These are phyloP conservation scores for Scomber colias DNA, from an alignment of 2,113 vertebrate genomes.

Conservation along the genomic window DNA sequence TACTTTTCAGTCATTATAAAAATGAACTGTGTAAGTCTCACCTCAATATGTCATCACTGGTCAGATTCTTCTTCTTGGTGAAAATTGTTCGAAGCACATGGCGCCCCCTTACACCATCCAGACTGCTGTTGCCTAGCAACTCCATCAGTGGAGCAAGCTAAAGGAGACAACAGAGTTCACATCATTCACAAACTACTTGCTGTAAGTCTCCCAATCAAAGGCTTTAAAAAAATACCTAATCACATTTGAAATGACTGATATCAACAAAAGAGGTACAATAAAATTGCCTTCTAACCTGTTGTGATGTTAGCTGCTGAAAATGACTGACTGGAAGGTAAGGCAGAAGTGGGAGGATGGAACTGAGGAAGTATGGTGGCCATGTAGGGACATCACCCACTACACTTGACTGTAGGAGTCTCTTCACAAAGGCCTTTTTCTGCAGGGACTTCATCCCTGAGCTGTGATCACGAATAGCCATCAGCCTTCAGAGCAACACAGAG, in stretches of 20 bases:
- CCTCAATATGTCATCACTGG: conserved; percentile 84
- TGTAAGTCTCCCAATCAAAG: background rate
- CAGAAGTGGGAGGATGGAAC: conserved; percentile 86
- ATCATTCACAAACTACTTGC: background rate
- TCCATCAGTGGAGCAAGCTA: conserved; percentile 86
- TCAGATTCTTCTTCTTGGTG: conserved; percentile 83
- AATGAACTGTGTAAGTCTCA: conserved; percentile 48
- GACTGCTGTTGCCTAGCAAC: conserved; percentile 86
- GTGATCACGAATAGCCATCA: conserved; percentile 89
- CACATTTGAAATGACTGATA: background rate
- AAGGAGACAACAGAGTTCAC: background rate
- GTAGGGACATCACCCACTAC: conserved; percentile 87
- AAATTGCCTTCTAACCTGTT: conserved; percentile 83
- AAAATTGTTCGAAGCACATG: conserved; percentile 88
- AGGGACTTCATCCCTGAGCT: conserved; percentile 88
- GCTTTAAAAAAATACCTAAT: background rate
- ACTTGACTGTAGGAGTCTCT: conserved; percentile 88
- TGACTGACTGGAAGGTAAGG: conserved; percentile 89
- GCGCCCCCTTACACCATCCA: conserved; percentile 88
- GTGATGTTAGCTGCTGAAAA: conserved; percentile 89
- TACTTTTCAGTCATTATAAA: background rate
- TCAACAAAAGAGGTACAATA: background rate
- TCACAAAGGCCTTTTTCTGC: conserved; percentile 92
- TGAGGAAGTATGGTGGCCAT: conserved; percentile 90
- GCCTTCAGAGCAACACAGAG: conserved; percentile 70